Evolutionary conservation across 2,888 invertebrate species (phyloP), one percentile per base, ranked within the genome.

Genomic region (Drosophila fungiperda): DNA sequence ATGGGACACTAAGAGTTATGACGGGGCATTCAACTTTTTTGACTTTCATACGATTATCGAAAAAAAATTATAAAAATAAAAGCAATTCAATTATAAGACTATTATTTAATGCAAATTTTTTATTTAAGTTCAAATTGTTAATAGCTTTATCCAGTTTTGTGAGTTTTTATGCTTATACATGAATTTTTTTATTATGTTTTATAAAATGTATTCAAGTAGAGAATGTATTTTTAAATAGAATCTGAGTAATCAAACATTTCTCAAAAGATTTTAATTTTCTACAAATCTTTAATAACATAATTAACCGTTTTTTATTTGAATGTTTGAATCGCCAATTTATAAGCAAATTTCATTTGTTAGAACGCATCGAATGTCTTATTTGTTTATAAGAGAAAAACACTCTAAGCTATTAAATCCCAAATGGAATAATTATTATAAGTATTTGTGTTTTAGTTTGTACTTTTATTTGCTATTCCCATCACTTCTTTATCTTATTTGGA

Each of bases 231-330:
- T 74, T 70, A 71, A 87, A 84, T 78, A 79, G 67, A 74, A 61
- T 57, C 71, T 79, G 77, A 87, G 72, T 84, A 73, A 84, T 78
- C 82, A 82, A 85, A 83, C 81, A 87, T 72, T 74, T 67, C 32
- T 67, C 48, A 38, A 53, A 57, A 40, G 20, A 63, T 48, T 76
- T 50, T 26, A 1, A 66, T 23, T 50, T 45, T 42, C 61, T 15
- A 66, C 45, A 49, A 54, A 73, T 59, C 73, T 72, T 26, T 4
- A 26, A 5, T 26, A 26, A 26, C 80, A 54, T 77, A 83, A 81
- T 83, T 59, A 73, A 67, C 81, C 83, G 75, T 68, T 77, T 85
- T 87, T 83, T 79, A 85, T 85, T 75, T 81, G 75, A 85, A 81
- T 77, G 73, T 73, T 79, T 63, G 36, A 62, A 59, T 73, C 57